phyloP scores from a whole-genome alignment of 2,797 vertebrate species.

The Sebastes iracundus region DNA sequence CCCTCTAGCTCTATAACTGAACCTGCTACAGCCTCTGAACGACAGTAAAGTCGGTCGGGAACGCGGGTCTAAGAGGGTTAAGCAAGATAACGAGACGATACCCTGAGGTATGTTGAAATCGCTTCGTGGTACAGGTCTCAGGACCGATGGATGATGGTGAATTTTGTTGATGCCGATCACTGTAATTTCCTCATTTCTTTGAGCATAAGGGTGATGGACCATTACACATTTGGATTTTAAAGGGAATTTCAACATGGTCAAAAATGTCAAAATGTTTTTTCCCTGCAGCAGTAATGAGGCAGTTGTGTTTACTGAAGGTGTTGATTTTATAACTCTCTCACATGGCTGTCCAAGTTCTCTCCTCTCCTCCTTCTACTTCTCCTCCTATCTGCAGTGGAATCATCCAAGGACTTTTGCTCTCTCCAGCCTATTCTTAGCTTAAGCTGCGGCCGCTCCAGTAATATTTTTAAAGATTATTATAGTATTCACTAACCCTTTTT shows the following conservation, averaged over 20 bases:
- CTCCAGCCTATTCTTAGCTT: conserved; percentile 82
- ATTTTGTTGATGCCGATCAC: not conserved
- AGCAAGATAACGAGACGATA: too few relatives aligned
- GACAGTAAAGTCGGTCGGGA: too few relatives aligned
- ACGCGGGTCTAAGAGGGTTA: too few relatives aligned
- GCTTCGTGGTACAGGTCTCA: too few relatives aligned
- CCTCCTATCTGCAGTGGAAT: conserved; percentile 63
- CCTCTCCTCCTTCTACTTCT: conserved; percentile 14
- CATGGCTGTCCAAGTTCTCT: conserved; percentile 43
- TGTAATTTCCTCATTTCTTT: conserved; percentile 5
- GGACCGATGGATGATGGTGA: not conserved
- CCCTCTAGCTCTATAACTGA: too few relatives aligned
- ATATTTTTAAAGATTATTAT: conserved; percentile 88
- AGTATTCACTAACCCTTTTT: conserved; percentile 88
- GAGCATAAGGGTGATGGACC: not conserved
- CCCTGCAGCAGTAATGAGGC: conserved; percentile 35
- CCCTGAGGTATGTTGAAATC: too few relatives aligned
- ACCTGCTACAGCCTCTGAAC: too few relatives aligned
- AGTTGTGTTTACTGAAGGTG: conserved; percentile 59
- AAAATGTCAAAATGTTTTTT: not conserved
- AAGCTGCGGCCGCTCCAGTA: conserved; percentile 71
- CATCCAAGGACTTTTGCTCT: conserved; percentile 60
- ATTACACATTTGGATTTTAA: conserved; percentile 8
- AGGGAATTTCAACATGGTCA: not conserved
- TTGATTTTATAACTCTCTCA: conserved; percentile 74